Base-by-base conservation (phyloP, 1,140 invertebrate species). In the Drosophila watanabei region DNA sequence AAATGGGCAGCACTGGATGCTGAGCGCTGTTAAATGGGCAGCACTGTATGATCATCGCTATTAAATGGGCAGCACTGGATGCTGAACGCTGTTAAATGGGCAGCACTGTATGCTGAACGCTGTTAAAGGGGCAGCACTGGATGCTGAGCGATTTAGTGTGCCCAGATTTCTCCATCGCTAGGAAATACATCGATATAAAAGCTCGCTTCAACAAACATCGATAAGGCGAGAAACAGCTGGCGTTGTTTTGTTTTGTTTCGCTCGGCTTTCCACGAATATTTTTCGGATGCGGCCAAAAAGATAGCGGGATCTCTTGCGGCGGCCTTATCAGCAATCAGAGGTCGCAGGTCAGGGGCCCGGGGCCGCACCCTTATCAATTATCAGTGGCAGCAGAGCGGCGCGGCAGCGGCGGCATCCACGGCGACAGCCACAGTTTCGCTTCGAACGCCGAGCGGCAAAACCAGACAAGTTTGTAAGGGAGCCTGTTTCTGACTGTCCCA, bases 251-350 rank as follows among this genome's bases (percentile, higher is more conserved):
- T 46, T 63, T 64, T 68, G 64, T 64, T 28, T 61, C 16, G 20
- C 35, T 9, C 24, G 4, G 48, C 48, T 28, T 49, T 30, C 24
- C n/a, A 32, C n/a, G n/a, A 32, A 52, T 52, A 52, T 52, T 11
- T 28, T 51, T 69, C 14, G 48, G 35, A 70, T 52, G 66, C 48
- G 65, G 37, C 18, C 30, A 49, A 70, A 52, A 65, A 41, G 62
- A 70, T 70, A 68, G 32, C 37, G 63, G 30, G 24, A 48, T 61
- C 43, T 68, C 61, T 49, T 49, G 48, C 20, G 45, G 33, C 24
- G 60, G 33, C 28, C 59, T 63, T 62, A 65, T 65, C 63, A 62
- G 54, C 4, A 28, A 28, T 8, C 24, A 9, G 37, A 59, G 57
- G 57, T 59, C 16, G n/a, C 37, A 30, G 58, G 49, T 64, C 61